Evolutionary conservation across 2,797 vertebrate genomes (phyloP).

Genomic region (Cuniculus paca): DNA sequence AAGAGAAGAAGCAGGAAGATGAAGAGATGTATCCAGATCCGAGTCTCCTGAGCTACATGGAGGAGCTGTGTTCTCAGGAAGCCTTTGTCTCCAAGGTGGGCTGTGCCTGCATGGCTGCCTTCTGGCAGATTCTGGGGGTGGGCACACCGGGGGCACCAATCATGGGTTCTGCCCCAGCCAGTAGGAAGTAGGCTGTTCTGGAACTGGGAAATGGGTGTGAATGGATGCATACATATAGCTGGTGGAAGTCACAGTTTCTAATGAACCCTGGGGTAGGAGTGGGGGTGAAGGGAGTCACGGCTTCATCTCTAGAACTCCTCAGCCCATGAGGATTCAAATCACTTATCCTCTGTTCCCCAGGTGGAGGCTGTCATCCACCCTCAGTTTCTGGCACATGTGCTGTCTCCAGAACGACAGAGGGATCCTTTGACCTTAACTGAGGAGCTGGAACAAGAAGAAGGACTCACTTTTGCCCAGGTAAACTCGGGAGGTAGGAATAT

Average conservation of each 20-base stretch:
- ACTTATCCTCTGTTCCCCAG: constrained; percentile 76
- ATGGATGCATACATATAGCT: not conserved
- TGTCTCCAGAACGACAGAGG: constrained; percentile 83
- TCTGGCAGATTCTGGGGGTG: not conserved
- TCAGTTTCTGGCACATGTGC: constrained; percentile 82
- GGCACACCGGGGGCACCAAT: not conserved
- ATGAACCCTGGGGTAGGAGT: not conserved
- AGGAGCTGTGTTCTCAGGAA: constrained; percentile 85
- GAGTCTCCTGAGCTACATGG: constrained; percentile 82
- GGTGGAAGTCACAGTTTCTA: not conserved
- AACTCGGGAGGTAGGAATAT: not conserved
- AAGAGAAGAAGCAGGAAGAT: constrained; percentile 34
- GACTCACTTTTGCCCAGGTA: constrained; percentile 78
- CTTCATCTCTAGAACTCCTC: not conserved
- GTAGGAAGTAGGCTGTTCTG: not conserved
- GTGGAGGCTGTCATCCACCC: constrained; percentile 82
- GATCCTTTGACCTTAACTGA: constrained; percentile 80
- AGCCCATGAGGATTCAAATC: not conserved
- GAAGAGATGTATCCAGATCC: constrained; percentile 69
- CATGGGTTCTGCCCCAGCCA: not conserved
- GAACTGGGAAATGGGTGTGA: not conserved
- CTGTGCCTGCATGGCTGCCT: not conserved
- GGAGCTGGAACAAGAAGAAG: constrained; percentile 78
- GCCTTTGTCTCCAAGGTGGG: constrained; percentile 86
- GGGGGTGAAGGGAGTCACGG: not conserved